Base-by-base conservation (phyloP, 1,140 invertebrate species). In the Sarcophaga bullata region DNA sequence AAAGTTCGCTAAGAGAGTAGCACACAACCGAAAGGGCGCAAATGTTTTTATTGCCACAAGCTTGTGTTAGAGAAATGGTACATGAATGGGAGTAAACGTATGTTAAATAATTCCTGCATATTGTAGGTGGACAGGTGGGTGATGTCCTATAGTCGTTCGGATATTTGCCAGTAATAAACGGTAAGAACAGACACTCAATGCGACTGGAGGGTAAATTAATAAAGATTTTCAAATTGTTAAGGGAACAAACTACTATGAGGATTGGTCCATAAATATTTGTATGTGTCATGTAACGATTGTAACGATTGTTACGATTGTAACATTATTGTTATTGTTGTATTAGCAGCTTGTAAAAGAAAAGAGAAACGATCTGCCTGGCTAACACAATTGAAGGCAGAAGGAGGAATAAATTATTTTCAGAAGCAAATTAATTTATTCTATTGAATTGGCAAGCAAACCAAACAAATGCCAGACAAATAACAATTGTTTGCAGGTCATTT, bases 181-280 rank as follows among this genome's bases (percentile, higher is more conserved):
- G 25, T 37, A 37, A 37, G 25, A 37, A 37, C 1, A 37, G 25
- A 37, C 25, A 4, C 15, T 58, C 13, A 0, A 58, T 5, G 7
- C 15, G 11, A 58, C 7, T n/a, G 15, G n/a, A 13, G n/a, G 54
- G 54, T 58, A 58, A 58, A 58, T 58, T 58, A 58, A 58, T 58
- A 58, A 58, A 58, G 54, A 58, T 58, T 58, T 58, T 13, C 54
- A 58, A 58, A 58, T n/a, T 58, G n/a, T 13, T 58, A 58, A 58
- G 15, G 54, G 54, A 13, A 13, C 54, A 15, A n/a, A 58, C 25
- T 37, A 58, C 13, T 58, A 58, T 58, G 13, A 58, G 11, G 13
- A 15, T 58, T 58, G 54, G 10, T 37, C 25, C 25, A 37, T 37
- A 37, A 37, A 54, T 54, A 9, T 54, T 13, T 54, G 52, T 54